Base-by-base conservation (phyloP, 2,888 invertebrate genomes). In the Lasioglossum morio region DNA sequence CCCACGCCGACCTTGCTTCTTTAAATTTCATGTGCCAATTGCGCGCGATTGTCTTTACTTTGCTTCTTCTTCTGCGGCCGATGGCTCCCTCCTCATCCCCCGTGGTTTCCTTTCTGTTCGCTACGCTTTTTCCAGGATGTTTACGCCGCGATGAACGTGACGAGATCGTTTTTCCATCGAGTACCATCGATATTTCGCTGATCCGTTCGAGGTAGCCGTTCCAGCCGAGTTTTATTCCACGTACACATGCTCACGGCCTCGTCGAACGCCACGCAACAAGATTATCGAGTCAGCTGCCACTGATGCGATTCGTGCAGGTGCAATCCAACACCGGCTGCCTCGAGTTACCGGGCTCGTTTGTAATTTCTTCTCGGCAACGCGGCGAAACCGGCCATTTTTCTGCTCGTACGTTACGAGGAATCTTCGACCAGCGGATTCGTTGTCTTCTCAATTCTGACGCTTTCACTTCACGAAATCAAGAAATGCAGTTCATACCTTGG, bases 21-120 rank as follows among this genome's bases (percentile, higher is more conserved):
- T 95, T 94, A 94, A 94, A 95, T 94, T 95, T 94, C 94, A 94
- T 93, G 95, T 95, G 94, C 90, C 90, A 94, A 95, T 95, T 95
- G 95, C 94, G 88, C 93, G 93, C 94, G 93, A 92, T 93, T 93
- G 93, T 92, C 92, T 93, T 91, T 91, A 87, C 91, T 90, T 89
- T 91, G 89, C 91, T 88, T 89, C 88, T 84, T 85, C 81, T 75
- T 77, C 77, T 60, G 84, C 70, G 74, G 78, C 81, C 70, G 37
- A 23, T 81, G 77, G 77, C n/a, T 66, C 34, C 23, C 37, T 10
- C 23, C 30, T 3, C 34, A 0, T 8, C 30, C 66, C 1, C 34
- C 7, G 66, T 27, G 37, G 63, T 30, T 63, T 27, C 60, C 4
- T 63, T 34, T 30, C 66, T 19, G 27, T 30, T 40, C 57, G 57